Conservation (phyloP, 2,797 vertebrate genomes). For the Oreochromis mossambicus region DNA sequence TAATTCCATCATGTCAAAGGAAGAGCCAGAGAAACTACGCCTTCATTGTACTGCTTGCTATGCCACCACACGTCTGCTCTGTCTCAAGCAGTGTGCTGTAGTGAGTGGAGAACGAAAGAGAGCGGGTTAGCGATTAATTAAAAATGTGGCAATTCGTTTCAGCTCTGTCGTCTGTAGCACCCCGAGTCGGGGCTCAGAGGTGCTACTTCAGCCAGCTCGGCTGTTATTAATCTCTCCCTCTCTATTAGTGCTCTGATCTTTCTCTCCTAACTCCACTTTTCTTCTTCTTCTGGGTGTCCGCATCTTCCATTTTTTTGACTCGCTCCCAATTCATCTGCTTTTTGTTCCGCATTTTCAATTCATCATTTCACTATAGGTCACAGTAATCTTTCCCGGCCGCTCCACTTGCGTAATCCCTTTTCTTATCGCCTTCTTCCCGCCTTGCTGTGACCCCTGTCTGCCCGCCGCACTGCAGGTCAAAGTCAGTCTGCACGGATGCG, state of each 20-base stretch:
- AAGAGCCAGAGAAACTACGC: neutral
- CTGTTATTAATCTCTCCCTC: conserved; percentile 55
- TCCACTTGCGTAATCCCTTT: conserved; percentile 31
- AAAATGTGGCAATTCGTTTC: conserved; percentile 68
- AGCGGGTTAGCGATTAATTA: conserved; percentile 64
- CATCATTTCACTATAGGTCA: conserved; percentile 20
- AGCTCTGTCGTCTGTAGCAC: conserved; percentile 42
- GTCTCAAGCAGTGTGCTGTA: conserved; percentile 9
- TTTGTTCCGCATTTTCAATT: neutral
- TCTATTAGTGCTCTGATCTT: conserved; percentile 22
- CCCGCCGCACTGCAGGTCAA: conserved; percentile 33
- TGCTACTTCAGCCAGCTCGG: conserved; percentile 53
- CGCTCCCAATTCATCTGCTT: neutral
- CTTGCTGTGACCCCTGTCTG: conserved; percentile 15
- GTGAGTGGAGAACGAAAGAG: conserved; percentile 16
- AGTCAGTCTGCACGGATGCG: neutral
- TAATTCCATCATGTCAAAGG: conserved; percentile 3
- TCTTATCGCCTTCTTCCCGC: conserved; percentile 21
- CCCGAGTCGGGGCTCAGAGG: conserved; percentile 43
- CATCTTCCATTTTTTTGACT: neutral
- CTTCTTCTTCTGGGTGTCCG: conserved; percentile 14
- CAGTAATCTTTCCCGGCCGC: conserved; percentile 26
- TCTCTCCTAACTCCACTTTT: conserved; percentile 8
- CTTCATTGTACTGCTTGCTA: conserved; percentile 19
- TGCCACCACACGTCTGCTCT: conserved; percentile 31